Base-by-base conservation (phyloP, 2,888 invertebrate species). In the Dryobota labecula region DNA sequence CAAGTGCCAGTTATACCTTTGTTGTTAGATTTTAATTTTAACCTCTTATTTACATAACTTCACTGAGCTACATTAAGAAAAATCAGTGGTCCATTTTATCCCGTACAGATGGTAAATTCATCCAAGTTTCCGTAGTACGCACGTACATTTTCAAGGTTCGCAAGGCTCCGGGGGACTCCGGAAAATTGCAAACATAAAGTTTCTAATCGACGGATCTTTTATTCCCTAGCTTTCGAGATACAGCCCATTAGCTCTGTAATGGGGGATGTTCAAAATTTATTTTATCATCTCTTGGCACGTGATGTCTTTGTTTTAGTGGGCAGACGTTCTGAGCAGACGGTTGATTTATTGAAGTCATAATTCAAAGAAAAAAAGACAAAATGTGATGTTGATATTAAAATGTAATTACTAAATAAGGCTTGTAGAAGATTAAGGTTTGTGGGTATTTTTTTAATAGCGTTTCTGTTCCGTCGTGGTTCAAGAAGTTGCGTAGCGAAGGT, bases 151-250 rank as follows among this genome's bases (percentile, higher is more conserved):
- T 87, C 86, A 91, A 89, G 88, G 88, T 88, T 87, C 86, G 83
- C 86, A 86, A 87, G 88, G 72, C 88, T 88, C 86, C 82, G 90
- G 90, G 86, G 90, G 90, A 79, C 87, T 90, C 89, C 88, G 91
- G 93, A 93, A 94, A 94, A 95, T 95, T 94, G 94, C 95, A 94
- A 95, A 94, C 95, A 95, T 95, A 96, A 95, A 96, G 92, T 95
- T 95, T 95, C 92, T 95, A 95, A 96, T 96, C 95, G 95, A 95
- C 95, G 94, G 92, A 95, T 95, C 95, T 95, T 95, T 95, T 95
- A 95, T 95, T 95, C 94, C 92, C 93, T 90, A 91, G 92, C 94
- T 92, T 91, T 92, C 90, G 88, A 94, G 95, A 95, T 94, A 94
- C 95, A 94, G 94, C 93, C 95, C 95, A 95, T 96, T 96, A 95